Evolutionary conservation across 2,888 invertebrate genomes (phyloP).

Genomic region (Eulithis prunata): DNA sequence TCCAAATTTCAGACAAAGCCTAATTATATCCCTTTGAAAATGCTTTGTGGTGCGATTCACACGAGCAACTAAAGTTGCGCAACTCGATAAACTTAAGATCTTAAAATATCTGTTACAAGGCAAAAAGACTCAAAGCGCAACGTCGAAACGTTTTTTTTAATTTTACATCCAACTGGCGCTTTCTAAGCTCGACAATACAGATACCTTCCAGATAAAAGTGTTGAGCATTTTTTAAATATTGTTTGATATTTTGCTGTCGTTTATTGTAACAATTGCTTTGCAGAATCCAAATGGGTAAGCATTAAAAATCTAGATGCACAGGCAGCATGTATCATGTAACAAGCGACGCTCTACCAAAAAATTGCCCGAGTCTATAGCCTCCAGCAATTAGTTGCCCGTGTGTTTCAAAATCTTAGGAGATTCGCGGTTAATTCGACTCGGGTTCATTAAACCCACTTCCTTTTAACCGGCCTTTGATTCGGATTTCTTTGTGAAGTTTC

Average conservation of each 20-base stretch:
- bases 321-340: too few relatives aligned
- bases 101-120: too few relatives aligned
- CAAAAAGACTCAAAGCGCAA: too few relatives aligned
- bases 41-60: neutral
- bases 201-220: too few relatives aligned
- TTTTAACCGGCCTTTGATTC: constrained; percentile 37
- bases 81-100: neutral
- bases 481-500: constrained; percentile 29
- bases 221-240: too few relatives aligned
- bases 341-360: neutral
- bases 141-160: too few relatives aligned
- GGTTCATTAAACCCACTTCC: constrained; percentile 57
- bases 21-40: constrained; percentile 70
- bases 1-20: constrained; percentile 60
- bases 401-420: constrained; percentile 34
- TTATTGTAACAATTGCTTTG: too few relatives aligned
- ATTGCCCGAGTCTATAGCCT: neutral
- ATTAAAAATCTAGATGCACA: too few relatives aligned
- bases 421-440: constrained; percentile 61
- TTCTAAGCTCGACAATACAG: too few relatives aligned
- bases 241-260: too few relatives aligned
- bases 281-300: too few relatives aligned
- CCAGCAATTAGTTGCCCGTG: constrained; percentile 12
- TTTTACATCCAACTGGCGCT: too few relatives aligned
- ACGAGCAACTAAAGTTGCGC: constrained; percentile 15